Percentiles rank a stretch among this genome's conserved stretches.
Conservation (phyloP, 2,888 invertebrate species). For the Drosophila testacea region DNA sequence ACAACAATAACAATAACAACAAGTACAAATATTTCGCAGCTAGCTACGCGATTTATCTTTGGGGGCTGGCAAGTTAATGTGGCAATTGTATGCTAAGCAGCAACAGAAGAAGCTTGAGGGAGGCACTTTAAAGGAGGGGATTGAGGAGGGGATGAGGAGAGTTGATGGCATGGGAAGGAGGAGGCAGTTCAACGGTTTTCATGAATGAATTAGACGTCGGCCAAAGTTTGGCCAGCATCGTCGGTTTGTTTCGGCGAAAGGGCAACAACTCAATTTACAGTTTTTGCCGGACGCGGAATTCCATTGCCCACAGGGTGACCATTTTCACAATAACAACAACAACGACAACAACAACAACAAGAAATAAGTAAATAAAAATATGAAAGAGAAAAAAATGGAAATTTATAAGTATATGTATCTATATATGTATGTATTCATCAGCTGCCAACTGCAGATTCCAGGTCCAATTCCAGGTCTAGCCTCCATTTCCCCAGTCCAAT, state of each 20-base stretch:
- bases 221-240: constrained; percentile 64
- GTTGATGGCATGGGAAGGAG: constrained; percentile 2
- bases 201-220: constrained; percentile 75
- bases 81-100: constrained; percentile 80
- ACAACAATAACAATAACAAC: constrained; percentile 51
- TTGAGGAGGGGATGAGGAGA: background rate
- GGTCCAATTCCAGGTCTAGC: constrained; percentile 8
- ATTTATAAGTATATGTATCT: constrained; percentile 24
- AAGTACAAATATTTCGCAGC: constrained; percentile 56
- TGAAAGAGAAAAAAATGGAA: constrained; percentile 6
- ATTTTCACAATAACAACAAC: constrained; percentile 39
- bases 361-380: constrained; percentile 36
- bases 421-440: constrained; percentile 43
- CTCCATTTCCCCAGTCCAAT: constrained; percentile 26
- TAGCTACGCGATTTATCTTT: constrained; percentile 76
- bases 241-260: constrained; percentile 54
- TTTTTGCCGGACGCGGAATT: constrained; percentile 59
- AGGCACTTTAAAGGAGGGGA: background rate
- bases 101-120: constrained; percentile 28
- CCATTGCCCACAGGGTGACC: constrained; percentile 74
- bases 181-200: constrained; percentile 67
- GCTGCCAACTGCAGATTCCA: constrained; percentile 45
- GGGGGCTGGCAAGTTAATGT: constrained; percentile 77
- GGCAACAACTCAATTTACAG: constrained; percentile 79
- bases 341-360: constrained; percentile 20